A percentile compares a stretch with the other conserved stretches of the same genome.
phyloP scores from a whole-genome alignment of 2,113 vertebrate species.

The Stegostoma tigrinum region DNA sequence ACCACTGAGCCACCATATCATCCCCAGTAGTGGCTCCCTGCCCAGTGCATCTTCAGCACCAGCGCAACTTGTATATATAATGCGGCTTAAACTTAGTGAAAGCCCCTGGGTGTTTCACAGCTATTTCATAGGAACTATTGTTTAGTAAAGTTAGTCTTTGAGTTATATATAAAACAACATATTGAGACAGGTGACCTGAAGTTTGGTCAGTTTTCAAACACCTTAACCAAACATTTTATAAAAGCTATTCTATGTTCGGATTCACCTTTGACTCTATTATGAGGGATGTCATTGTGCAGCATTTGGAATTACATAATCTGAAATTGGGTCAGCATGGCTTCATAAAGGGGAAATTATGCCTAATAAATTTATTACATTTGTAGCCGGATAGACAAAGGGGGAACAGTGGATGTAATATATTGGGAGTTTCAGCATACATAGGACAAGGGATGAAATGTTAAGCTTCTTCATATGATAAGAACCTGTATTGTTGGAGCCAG shows the following conservation, averaged over 20 bases:
- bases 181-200: not conserved
- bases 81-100: not conserved
- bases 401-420: too few species aligned
- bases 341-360: too few species aligned
- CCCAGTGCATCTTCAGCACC: conserved; percentile 72
- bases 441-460: too few species aligned
- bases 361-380: too few species aligned
- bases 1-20: too few species aligned
- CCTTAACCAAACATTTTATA: not conserved
- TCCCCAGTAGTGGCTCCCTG: conserved; percentile 63
- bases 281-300: too few species aligned
- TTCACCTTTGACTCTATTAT: not conserved
- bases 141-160: not conserved
- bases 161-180: not conserved
- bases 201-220: not conserved
- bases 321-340: too few species aligned
- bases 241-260: not conserved
- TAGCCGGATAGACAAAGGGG: too few species aligned
- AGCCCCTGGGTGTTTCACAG: not conserved
- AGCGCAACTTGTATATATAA: conserved; percentile 44
- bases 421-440: too few species aligned
- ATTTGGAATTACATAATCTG: too few species aligned
- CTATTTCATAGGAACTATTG: not conserved
- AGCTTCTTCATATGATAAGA: too few species aligned
- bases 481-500: too few species aligned